Conservation (phyloP, 2,888 invertebrate species). For the Chaitophorus viminalis region DNA sequence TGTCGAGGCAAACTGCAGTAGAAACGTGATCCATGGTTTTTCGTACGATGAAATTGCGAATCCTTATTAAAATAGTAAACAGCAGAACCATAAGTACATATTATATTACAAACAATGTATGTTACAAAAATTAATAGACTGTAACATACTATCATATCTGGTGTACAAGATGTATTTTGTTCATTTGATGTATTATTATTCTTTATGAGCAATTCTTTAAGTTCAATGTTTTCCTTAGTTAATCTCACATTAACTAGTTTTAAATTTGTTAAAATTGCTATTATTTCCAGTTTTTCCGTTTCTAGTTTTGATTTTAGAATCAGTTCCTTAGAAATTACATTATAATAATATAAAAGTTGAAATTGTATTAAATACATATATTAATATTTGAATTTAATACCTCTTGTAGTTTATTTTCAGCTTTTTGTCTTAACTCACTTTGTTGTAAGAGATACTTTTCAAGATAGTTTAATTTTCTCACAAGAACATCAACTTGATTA, state of each 20-base stretch:
- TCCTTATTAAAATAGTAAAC: not conserved
- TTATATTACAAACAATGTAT: not conserved
- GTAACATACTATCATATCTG: slow-evolving; percentile 17
- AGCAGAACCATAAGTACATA: not conserved
- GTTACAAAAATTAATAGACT: no score
- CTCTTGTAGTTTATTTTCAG: slow-evolving; percentile 46
- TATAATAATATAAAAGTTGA: not conserved
- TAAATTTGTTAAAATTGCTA: slow-evolving; percentile 92
- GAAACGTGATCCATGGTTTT: slow-evolving; percentile 48
- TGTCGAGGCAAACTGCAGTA: slow-evolving; percentile 57
- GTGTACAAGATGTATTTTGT: not conserved
- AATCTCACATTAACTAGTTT: slow-evolving; percentile 71
- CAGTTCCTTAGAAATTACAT: slow-evolving; percentile 76
- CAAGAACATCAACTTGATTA: slow-evolving; percentile 64
- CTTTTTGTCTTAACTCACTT: slow-evolving; percentile 51
- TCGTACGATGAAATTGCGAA: slow-evolving; percentile 48
- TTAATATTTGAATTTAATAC: not conserved
- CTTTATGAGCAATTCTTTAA: slow-evolving; percentile 42
- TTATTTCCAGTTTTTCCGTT: slow-evolving; percentile 92
- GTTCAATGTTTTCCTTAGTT: slow-evolving; percentile 47
- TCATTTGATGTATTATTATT: slow-evolving; percentile 10
- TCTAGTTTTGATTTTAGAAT: slow-evolving; percentile 88
- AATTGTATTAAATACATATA: not conserved
- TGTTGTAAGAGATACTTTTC: slow-evolving; percentile 49
- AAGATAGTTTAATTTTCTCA: slow-evolving; percentile 48